Conservation (phyloP, 1,140 invertebrate genomes). For the Pseudobourletiella spinata region DNA sequence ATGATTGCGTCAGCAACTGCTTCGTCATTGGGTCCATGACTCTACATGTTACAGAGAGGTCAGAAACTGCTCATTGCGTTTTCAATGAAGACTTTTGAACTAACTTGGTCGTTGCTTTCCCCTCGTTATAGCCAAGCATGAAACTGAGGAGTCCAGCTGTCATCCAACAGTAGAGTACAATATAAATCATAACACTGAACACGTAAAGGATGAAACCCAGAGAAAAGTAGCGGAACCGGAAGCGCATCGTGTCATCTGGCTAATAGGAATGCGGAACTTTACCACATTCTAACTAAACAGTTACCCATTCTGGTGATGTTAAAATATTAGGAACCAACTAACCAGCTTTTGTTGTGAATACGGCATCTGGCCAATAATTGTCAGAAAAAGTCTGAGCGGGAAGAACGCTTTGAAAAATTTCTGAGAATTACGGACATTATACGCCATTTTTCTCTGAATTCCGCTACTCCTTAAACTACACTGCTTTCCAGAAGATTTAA, state of each 20-base stretch:
- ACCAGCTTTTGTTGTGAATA: not conserved
- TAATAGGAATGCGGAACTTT: not conserved
- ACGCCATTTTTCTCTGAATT: conserved; percentile 1
- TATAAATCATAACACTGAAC: not conserved
- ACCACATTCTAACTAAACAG: not conserved
- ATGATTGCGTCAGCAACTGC: not conserved
- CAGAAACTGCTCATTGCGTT: not conserved
- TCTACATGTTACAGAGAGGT: not conserved
- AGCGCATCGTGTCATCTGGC: not conserved
- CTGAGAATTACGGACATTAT: not conserved
- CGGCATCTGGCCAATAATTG: not conserved
- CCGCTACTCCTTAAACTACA: too few species aligned
- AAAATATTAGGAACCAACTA: not conserved
- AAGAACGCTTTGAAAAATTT: not conserved
- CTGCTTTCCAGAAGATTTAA: too few species aligned
- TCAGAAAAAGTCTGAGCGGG: not conserved
- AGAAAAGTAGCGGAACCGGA: not conserved
- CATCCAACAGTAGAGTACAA: not conserved
- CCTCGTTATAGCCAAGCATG: not conserved
- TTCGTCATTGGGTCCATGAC: not conserved
- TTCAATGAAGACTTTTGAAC: not conserved
- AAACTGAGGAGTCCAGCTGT: not conserved
- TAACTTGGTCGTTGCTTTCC: not conserved
- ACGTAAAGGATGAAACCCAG: not conserved
- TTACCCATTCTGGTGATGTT: not conserved